Conservation (phyloP, 2,797 vertebrate genomes). For the Galago senegalensis region DNA sequence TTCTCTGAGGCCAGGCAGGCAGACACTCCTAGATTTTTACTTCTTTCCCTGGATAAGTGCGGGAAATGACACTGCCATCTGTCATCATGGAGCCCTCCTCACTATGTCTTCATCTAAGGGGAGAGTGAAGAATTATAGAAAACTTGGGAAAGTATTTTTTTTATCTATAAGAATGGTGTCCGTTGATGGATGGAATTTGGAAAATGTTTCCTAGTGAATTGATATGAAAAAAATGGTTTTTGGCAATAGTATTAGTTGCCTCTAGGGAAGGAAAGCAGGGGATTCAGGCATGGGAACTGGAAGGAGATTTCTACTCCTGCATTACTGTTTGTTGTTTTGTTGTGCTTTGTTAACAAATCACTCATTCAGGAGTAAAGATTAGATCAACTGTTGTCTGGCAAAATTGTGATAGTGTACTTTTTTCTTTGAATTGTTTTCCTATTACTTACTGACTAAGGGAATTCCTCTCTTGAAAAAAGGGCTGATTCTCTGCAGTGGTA, state of each 20-base stretch:
- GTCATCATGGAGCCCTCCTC: not conserved
- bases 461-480: not conserved
- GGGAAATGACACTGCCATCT: constrained; percentile 4
- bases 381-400: constrained; percentile 21
- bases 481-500: not conserved
- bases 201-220: constrained; percentile 53
- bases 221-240: constrained; percentile 55
- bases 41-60: not conserved
- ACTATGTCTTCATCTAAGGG: not conserved
- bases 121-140: constrained; percentile 15
- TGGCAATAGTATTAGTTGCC: not conserved
- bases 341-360: constrained; percentile 29
- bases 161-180: constrained; percentile 64
- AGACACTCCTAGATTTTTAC: not conserved
- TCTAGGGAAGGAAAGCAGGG: not conserved
- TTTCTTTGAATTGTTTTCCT: constrained; percentile 26
- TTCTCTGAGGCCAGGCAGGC: not conserved
- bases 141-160: constrained; percentile 43
- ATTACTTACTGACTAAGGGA: not conserved
- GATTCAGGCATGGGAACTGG: not conserved
- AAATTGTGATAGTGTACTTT: constrained; percentile 28
- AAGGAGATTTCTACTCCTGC: constrained; percentile 28
- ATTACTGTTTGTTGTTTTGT: not conserved
- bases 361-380: constrained; percentile 25
- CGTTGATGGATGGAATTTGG: constrained; percentile 56